Evolutionary conservation across 2,797 vertebrate genomes (phyloP).

Genomic region (Lindbergichthys nudifrons): DNA sequence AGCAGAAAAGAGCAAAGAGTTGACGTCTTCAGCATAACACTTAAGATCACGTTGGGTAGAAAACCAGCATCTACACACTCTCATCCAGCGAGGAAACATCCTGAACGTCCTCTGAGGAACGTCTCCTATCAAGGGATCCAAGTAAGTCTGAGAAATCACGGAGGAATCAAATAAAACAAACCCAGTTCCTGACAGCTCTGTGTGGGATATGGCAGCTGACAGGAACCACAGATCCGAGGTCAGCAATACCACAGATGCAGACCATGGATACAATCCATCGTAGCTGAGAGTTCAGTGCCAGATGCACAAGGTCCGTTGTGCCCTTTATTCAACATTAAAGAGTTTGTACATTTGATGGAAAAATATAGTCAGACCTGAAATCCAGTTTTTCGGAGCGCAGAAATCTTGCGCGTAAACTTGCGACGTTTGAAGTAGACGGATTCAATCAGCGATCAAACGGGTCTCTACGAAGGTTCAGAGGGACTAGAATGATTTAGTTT

Average conservation of each 20-base stretch:
- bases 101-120: neutral
- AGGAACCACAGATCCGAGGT: constrained; percentile 18
- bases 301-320: neutral
- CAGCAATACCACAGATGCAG: constrained; percentile 3
- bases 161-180: neutral
- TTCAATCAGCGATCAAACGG: neutral
- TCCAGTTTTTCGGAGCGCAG: neutral
- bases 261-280: neutral
- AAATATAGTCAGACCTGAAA: constrained; percentile 14
- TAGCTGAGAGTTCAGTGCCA: neutral
- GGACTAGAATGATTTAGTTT: no score
- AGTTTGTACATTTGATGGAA: constrained; percentile 13
- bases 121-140: no score
- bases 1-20: neutral
- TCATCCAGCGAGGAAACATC: constrained; percentile 14
- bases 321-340: neutral
- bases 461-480: neutral
- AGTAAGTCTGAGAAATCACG: neutral
- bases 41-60: constrained; percentile 44
- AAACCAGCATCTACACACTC: constrained; percentile 69
- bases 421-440: neutral
- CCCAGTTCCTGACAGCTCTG: neutral
- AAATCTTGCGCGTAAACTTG: constrained; percentile 7
- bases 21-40: neutral
- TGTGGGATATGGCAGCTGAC: constrained; percentile 14